These are phyloP conservation scores for Centropus bengalensis DNA, from an alignment of 2,113 vertebrate species.

Conservation along the genomic window DNA sequence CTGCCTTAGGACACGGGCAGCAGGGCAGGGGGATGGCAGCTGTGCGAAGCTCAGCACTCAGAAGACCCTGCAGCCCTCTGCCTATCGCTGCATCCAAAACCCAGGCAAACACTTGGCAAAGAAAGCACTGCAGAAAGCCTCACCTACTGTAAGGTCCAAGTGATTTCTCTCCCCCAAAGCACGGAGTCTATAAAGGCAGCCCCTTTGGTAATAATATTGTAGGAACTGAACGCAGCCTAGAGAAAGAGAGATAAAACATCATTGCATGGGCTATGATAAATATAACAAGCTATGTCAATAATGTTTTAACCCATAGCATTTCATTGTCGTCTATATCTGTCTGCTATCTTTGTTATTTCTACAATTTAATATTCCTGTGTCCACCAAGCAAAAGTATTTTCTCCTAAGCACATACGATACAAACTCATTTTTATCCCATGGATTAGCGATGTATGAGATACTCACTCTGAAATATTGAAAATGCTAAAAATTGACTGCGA, in stretches of 20 bases:
- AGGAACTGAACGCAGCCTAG: slow-evolving; percentile 96
- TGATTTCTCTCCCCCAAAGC: slow-evolving; percentile 94
- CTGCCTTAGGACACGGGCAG: neutral
- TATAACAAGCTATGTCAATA: neutral
- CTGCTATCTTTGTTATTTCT: neutral
- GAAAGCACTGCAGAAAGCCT: slow-evolving; percentile 24
- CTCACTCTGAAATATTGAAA: slow-evolving; percentile 99
- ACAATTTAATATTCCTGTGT: neutral
- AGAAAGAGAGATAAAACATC: neutral
- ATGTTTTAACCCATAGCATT: neutral
- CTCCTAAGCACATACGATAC: rapidly evolving
- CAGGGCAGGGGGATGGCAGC: neutral
- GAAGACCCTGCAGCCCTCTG: neutral
- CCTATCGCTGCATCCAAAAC: neutral
- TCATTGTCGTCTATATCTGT: neutral
- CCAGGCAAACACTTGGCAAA: neutral
- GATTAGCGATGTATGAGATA: slow-evolving; percentile 18
- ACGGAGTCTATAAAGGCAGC: slow-evolving; percentile 93
- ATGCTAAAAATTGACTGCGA: slow-evolving; percentile 93
- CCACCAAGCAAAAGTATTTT: neutral
- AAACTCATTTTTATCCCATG: neutral
- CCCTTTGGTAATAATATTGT: slow-evolving; percentile 98
- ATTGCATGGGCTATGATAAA: neutral
- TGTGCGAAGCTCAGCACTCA: neutral
- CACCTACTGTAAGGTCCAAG: slow-evolving; percentile 97